Percentiles rank a stretch among this genome's conserved stretches.
These are phyloP conservation scores for Zoroaster sp. DNA, from an alignment of 53 echinoderm and acorn worm genomes.

Conservation along the genomic window DNA sequence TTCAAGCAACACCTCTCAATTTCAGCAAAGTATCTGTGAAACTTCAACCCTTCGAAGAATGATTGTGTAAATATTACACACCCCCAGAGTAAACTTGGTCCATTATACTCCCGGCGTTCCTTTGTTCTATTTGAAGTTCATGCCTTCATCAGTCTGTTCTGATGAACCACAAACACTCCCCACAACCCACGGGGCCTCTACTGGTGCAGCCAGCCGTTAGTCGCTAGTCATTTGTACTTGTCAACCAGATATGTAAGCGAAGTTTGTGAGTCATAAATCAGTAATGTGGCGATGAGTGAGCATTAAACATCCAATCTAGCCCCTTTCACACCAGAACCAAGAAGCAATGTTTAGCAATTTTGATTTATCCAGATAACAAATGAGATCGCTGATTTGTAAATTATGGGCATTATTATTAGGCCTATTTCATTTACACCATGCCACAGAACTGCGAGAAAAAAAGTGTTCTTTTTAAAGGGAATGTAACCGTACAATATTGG, in stretches of 20 bases:
- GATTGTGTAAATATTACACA: slow-evolving; percentile 34
- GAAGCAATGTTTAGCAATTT: too few relatives aligned
- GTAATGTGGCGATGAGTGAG: slow-evolving; percentile 15
- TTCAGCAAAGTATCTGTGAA: slow-evolving; percentile 3
- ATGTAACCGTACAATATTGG: too few relatives aligned
- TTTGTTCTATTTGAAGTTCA: neutral
- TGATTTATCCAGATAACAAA: too few relatives aligned
- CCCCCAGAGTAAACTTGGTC: neutral
- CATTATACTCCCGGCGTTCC: too few relatives aligned
- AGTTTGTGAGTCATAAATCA: slow-evolving; percentile 33
- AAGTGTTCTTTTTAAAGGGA: too few relatives aligned
- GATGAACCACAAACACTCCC: neutral
- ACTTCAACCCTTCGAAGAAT: neutral
- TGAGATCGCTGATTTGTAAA: too few relatives aligned
- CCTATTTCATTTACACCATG: too few relatives aligned
- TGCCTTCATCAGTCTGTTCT: neutral
- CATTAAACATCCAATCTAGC: neutral
- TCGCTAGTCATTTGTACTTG: neutral
- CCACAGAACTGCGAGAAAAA: too few relatives aligned
- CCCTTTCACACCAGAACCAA: neutral
- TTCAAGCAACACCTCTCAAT: slow-evolving; percentile 25
- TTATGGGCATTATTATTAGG: too few relatives aligned
- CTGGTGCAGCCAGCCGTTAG: neutral
- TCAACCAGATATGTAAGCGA: neutral
- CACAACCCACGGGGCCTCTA: neutral